Base-by-base conservation (phyloP, 2,113 vertebrate species). In the Erythrolamprus reginae region DNA sequence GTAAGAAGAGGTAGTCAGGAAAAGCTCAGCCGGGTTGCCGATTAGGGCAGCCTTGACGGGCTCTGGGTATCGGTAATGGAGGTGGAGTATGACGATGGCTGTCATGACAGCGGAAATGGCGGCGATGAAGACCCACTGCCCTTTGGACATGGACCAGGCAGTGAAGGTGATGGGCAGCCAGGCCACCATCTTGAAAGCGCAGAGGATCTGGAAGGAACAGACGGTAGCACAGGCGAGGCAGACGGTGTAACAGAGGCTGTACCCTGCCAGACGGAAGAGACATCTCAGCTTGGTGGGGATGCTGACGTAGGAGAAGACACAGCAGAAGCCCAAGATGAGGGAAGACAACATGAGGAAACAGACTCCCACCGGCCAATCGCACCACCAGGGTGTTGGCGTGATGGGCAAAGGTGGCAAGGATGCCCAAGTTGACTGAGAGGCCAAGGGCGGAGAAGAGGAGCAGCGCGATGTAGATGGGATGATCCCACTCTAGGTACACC, bases 121-220 rank as follows among this genome's bases (percentile, higher is more conserved):
- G 0, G 94, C 93, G 91, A 98, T 96, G 0, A 97, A 98, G 15
- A 96, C 42, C 48, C 96, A 97, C 21, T 97, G 96, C 10, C 98
- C 98, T 0, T 92, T 92, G 26, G 96, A 97, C 94, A 96, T 97
- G 48, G 96, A 92, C 98, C 98, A 98, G 91, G 92, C 96, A 93
- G 97, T 77, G 0, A 97, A 98, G 88, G 94, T 96, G 0, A 93
- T 93, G 0, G 98, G 98, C 88, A 98, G 94, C 88, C 94, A 97
- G 90, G 97, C 94, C 33, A 97, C 95, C 96, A 98, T 95, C 91
- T 97, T 98, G 91, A 99, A 98, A 95, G 98, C 95, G 86, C 97
- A 98, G 87, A 98, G 94, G 2, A 98, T 97, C 96, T 99, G 98
- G 92, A 98, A 96, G 26, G 98, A 96, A 9, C 97, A 95, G 82